phyloP scores from a whole-genome alignment of 2,797 vertebrate species.

The Bufotes viridis region DNA sequence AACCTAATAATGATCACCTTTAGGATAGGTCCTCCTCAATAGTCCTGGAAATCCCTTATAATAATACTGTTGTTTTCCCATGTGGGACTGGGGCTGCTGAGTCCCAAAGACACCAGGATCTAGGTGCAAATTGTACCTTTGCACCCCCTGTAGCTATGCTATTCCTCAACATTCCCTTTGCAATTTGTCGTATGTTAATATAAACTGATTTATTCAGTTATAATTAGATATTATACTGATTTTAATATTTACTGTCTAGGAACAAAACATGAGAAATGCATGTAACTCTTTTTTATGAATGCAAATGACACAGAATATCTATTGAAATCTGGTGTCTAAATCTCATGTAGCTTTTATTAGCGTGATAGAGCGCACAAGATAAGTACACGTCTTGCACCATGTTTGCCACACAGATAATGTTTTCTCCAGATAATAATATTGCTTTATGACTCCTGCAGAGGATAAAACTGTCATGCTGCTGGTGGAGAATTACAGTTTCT shows the following conservation, averaged over 20 bases:
- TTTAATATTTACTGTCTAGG: conserved; percentile 10
- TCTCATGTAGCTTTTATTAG: conserved; percentile 19
- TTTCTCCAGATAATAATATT: conserved; percentile 45
- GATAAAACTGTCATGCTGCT: conserved; percentile 53
- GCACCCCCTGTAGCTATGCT: neutral
- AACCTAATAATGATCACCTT: too few species aligned
- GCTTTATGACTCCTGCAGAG: conserved; percentile 49
- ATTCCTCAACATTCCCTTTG: neutral
- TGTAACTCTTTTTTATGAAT: conserved; percentile 5
- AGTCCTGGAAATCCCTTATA: too few species aligned
- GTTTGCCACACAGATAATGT: conserved; percentile 36
- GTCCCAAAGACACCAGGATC: too few species aligned
- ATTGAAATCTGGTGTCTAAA: conserved; percentile 11
- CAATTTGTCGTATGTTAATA: neutral
- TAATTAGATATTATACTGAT: neutral
- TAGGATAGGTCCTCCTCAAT: too few species aligned
- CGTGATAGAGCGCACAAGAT: conserved; percentile 13
- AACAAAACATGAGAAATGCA: neutral
- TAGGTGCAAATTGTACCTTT: neutral
- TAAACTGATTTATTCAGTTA: conserved; percentile 18
- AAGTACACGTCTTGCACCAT: conserved; percentile 29
- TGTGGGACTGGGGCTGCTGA: too few species aligned
- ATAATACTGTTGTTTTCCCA: too few species aligned
- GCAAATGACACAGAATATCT: conserved; percentile 27
- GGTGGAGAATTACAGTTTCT: conserved; percentile 41